A percentile compares a stretch with the other conserved stretches of the same genome.
Evolutionary conservation across 2,888 invertebrate genomes (phyloP).

Genomic region (Amorpha juglandis): DNA sequence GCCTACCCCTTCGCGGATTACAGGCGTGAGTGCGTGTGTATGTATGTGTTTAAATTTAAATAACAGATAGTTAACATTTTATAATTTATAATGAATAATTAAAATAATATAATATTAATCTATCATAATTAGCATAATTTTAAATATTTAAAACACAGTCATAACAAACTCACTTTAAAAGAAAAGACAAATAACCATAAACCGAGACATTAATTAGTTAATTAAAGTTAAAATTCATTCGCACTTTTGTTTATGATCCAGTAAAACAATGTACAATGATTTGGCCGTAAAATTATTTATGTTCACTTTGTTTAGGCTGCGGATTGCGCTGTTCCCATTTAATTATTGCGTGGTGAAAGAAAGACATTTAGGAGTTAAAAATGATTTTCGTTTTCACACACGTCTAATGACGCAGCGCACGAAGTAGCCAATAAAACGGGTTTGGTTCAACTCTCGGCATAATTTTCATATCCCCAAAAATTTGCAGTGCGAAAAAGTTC

Average conservation of each 20-base stretch:
- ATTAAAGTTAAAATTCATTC: constrained; percentile 45
- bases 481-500: no score
- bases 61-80: no score
- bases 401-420: neutral
- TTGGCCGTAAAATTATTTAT: constrained; percentile 47
- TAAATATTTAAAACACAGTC: neutral
- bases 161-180: constrained; percentile 29
- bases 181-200: constrained; percentile 35
- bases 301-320: constrained; percentile 20
- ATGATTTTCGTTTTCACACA: neutral
- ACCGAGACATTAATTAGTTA: constrained; percentile 36
- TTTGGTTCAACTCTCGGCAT: neutral
- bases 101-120: no score
- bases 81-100: no score
- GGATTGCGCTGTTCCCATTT: constrained; percentile 23
- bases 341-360: constrained; percentile 22
- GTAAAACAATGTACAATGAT: constrained; percentile 47
- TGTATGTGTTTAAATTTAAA: no score
- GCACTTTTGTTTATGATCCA: constrained; percentile 42
- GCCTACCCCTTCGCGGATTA: no score
- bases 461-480: no score
- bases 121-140: no score
- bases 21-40: no score
- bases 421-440: neutral
- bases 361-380: neutral